Evolutionary conservation across 2,888 invertebrate genomes (phyloP).

Genomic region (Steinernema hermaphroditum): DNA sequence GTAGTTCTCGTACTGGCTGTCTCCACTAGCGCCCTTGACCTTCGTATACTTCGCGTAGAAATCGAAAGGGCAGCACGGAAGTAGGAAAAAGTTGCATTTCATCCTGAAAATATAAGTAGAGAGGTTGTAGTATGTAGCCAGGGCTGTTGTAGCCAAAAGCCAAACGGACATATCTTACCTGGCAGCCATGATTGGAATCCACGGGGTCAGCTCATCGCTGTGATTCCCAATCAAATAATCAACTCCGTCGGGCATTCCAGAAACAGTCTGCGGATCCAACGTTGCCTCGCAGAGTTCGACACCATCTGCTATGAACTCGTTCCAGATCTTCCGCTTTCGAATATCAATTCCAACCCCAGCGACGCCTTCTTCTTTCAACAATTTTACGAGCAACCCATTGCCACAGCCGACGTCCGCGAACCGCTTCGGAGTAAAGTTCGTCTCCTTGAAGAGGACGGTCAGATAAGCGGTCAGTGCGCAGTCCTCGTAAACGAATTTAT

Average conservation of each 20-base stretch:
- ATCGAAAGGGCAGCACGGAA: slow-evolving; percentile 93
- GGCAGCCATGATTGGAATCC: slow-evolving; percentile 91
- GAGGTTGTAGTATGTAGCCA: no score
- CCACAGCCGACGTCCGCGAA: slow-evolving; percentile 97
- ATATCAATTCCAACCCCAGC: slow-evolving; percentile 71
- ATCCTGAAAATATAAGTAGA: slow-evolving; percentile 56
- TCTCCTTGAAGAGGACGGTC: slow-evolving; percentile 67
- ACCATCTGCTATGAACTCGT: slow-evolving; percentile 66
- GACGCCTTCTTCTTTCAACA: slow-evolving; percentile 52
- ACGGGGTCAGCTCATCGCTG: slow-evolving; percentile 97
- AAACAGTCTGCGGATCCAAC: slow-evolving; percentile 44
- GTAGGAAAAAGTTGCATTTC: slow-evolving; percentile 77
- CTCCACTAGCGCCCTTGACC: slow-evolving; percentile 30
- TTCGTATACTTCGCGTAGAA: slow-evolving; percentile 81
- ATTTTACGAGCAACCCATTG: slow-evolving; percentile 75
- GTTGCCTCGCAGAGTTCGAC: slow-evolving; percentile 42
- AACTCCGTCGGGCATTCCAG: slow-evolving; percentile 42
- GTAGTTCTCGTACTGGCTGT: slow-evolving; percentile 64
- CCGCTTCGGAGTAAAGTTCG: slow-evolving; percentile 34
- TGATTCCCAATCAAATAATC: slow-evolving; percentile 87
- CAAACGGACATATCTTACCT: slow-evolving; percentile 72
- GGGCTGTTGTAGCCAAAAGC: no score
- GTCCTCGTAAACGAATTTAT: slow-evolving; percentile 94
- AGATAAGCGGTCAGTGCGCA: slow-evolving; percentile 88
- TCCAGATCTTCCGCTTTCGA: slow-evolving; percentile 84